Evolutionary conservation across 2,797 vertebrate genomes (phyloP), one percentile per base, ranked within the genome.

Genomic region (Allobates femoralis): DNA sequence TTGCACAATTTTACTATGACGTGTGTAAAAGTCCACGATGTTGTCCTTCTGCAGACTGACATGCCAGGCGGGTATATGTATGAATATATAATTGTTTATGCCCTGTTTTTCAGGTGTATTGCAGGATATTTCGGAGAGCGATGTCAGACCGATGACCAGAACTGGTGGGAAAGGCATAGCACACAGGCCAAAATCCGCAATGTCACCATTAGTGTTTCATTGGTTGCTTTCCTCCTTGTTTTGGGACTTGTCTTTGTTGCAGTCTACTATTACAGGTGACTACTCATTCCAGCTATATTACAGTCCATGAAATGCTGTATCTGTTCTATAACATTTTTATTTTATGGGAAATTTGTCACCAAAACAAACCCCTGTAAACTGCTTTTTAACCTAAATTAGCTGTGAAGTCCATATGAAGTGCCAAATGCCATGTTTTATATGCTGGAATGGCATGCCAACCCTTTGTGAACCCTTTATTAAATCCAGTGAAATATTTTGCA

Each of bases 111-210:
- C 91, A 99, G 97, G 81, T 99, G 97, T 83, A 87, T 93, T 0
- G 80, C 91, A 0, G 98, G 98, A 71, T 99, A 94, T 28, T 89
- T 97, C 0, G 97, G 98, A 0, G 96, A 98, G 87, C 94, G 97
- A 0, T 98, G 98, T 90, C 96, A 99, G 92, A 96, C 96, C 94
- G 96, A 93, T 3, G 97, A 98, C 86, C 89, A 98, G 90, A 94
- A 96, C 76, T 97, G 96, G 96, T 96, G 96, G 97, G 96, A 97
- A 11, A 93, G 96, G 85, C 96, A 95, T 82, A 87, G 93, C 0
- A 93, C 95, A 87, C 89, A 91, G 5, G 91, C 94, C 79, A 96
- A 94, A 93, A 94, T 91, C 81, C 91, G 91, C 55, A 95, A 92
- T 19, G 50, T 95, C 84, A 90, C 93, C 14, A 94, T 96, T 0